Evolutionary conservation across 2,888 invertebrate species (phyloP), one percentile per base, ranked within the genome.

Genomic region (Agonum fuliginosum): DNA sequence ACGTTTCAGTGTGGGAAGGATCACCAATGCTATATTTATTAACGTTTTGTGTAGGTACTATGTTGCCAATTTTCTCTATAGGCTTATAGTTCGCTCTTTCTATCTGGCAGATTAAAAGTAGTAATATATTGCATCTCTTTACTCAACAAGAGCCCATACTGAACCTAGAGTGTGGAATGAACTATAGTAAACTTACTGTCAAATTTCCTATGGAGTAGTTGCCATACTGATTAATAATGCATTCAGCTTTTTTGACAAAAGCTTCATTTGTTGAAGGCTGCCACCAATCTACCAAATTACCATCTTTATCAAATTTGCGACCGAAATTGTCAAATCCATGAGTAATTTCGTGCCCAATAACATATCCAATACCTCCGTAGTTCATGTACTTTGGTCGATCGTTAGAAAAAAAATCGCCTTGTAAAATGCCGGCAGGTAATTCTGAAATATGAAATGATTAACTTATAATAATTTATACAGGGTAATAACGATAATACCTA

Each of bases 261-360:
- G 93, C 92, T 80, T 91, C 90, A 83, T 96, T 95, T 0, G 97
- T 97, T 79, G 90, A 89, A 69, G 93, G 89, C 80, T 93, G 93
- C 97, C 97, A 98, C 97, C 98, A 98, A 83, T 97, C 95, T 0
- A 94, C 91, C 80, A 97, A 88, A 86, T 97, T 97, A 10, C 98
- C 98, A 79, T 95, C 91, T 80, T 94, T 93, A 86, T 98, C 97
- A 84, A 96, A 98, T 88, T 97, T 96, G 62, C 97, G 91, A 65
- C 97, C 97, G 89, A 94, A 93, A 84, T 95, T 94, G 84, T 95
- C 95, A 83, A 96, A 96, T 6, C 95, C 95, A 84, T 97, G 97
- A 0, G 96, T 96, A 71, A 97, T 95, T 88, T 97, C 97, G 84
- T 97, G 97, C 0, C 96, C 96, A 83, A 96, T 96, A 1, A 96